Evolutionary conservation across 2,113 vertebrate genomes (phyloP), one percentile per base, ranked within the genome.

Genomic region (Nettapus auritus): DNA sequence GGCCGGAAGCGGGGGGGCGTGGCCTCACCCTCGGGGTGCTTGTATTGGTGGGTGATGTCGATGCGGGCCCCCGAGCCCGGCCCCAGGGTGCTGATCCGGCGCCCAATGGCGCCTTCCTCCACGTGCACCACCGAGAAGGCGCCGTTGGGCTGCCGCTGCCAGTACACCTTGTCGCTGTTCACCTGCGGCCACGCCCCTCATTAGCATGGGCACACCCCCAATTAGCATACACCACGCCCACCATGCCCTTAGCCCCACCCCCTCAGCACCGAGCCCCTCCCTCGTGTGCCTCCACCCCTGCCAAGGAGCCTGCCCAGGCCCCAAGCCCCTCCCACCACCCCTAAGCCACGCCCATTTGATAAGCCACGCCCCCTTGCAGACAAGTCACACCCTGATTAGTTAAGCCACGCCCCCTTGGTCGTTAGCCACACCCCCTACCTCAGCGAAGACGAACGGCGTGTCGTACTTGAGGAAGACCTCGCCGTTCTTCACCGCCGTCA

Each of bases 161-260:
- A 99, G 91, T 98, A 99, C 4, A 99, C 98, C 90, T 99, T 99
- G 95, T 99, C 99, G 69, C 99, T 99, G 95, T 99, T 99, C 26
- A 99, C 99, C 99, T 99, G 92, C 15, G 55, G 74, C 2, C 79
- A 48, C 46, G 46, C 46, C 46, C 46, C 46, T 48, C 46, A 18
- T 46, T 46, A 46, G 44, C 44, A 46, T 46, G 44, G 44, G 4
- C 44, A 17, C 77, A 31, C 77, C 76, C 34, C 21, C 21, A 42
- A 3, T 52, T 19, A 11, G 34, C 4, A 19, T 4, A 22, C 9
- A 11, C 1, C 46, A 11, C 46, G 5, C 3, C 46, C 20, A 11
- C 20, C 20, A 11, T 5, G 11, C 46, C 46, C 21, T 48, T 48
- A 8, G 46, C 46, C 46, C 20, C 46, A 22, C 46, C 46, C 46